These are phyloP conservation scores for Rhimphoctona megacephalus DNA, from an alignment of 2,888 invertebrate species.

Conservation along the genomic window DNA sequence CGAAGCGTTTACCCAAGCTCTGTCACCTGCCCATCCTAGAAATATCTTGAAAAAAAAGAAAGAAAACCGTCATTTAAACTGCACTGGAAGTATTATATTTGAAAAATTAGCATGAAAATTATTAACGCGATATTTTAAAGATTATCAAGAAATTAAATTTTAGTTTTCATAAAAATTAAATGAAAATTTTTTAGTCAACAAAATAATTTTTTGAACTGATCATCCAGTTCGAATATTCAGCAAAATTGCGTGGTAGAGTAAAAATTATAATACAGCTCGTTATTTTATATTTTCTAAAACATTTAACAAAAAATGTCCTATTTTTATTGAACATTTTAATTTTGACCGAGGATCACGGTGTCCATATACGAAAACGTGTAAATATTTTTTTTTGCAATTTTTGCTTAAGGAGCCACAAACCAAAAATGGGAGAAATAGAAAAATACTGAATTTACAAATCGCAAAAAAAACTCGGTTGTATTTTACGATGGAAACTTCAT, in stretches of 20 bases:
- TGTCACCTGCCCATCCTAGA: slow-evolving; percentile 95
- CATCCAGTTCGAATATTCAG: background rate
- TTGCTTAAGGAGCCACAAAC: too few species aligned
- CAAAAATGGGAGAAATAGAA: too few species aligned
- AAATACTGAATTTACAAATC: background rate
- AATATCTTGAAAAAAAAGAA: slow-evolving; percentile 87
- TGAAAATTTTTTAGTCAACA: background rate
- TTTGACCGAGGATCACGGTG: too few species aligned
- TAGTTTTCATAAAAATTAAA: background rate
- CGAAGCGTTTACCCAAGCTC: slow-evolving; percentile 91
- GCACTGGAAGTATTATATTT: background rate
- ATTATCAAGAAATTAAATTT: background rate
- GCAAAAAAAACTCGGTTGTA: background rate
- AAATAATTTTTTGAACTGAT: background rate
- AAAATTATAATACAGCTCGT: background rate
- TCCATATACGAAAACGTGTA: too few species aligned
- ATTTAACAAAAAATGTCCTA: background rate
- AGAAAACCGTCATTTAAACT: background rate
- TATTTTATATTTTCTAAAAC: too few species aligned
- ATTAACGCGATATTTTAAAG: background rate
- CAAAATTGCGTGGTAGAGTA: background rate
- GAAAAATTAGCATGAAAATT: background rate
- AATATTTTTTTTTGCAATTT: too few species aligned
- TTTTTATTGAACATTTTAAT: background rate
- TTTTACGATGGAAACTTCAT: slow-evolving; percentile 50